phyloP scores from a whole-genome alignment of 2,888 invertebrate genomes.

The Nomada goodeniana region DNA sequence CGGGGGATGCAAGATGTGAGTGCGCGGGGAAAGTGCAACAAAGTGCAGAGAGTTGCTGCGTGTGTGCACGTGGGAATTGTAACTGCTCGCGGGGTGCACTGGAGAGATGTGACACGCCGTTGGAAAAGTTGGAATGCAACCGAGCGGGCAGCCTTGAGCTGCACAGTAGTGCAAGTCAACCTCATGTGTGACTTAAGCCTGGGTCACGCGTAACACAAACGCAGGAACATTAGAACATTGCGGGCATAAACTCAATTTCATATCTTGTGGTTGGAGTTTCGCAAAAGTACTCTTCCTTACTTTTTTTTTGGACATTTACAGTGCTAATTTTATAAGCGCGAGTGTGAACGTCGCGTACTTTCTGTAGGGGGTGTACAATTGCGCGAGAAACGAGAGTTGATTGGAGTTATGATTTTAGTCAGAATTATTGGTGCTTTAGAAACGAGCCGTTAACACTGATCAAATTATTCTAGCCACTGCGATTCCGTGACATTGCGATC shows the following conservation, averaged over 20 bases:
- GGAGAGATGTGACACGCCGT: conserved; percentile 58
- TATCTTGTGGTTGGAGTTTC: too few relatives aligned
- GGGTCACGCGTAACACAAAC: conserved; percentile 37
- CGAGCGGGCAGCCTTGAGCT: conserved; percentile 79
- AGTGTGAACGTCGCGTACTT: too few relatives aligned
- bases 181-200: conserved; percentile 64
- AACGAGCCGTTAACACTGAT: too few relatives aligned
- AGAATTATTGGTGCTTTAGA: too few relatives aligned
- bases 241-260: neutral
- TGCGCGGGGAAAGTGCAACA: conserved; percentile 14
- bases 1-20: conserved; percentile 29
- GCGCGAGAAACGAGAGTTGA: too few relatives aligned
- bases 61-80: conserved; percentile 13
- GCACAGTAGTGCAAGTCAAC: conserved; percentile 78
- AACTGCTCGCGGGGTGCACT: conserved; percentile 24
- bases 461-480: too few relatives aligned
- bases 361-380: too few relatives aligned
- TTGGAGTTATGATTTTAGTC: too few relatives aligned
- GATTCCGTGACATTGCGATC: too few relatives aligned
- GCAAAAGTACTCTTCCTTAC: too few relatives aligned
- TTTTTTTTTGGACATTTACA: too few relatives aligned
- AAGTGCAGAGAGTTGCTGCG: conserved; percentile 32
- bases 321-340: too few relatives aligned
- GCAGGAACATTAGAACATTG: conserved; percentile 22
- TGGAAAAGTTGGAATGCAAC: conserved; percentile 78